phyloP scores from a whole-genome alignment of 2,113 vertebrate genomes.

The Atrichornis clamosus region DNA sequence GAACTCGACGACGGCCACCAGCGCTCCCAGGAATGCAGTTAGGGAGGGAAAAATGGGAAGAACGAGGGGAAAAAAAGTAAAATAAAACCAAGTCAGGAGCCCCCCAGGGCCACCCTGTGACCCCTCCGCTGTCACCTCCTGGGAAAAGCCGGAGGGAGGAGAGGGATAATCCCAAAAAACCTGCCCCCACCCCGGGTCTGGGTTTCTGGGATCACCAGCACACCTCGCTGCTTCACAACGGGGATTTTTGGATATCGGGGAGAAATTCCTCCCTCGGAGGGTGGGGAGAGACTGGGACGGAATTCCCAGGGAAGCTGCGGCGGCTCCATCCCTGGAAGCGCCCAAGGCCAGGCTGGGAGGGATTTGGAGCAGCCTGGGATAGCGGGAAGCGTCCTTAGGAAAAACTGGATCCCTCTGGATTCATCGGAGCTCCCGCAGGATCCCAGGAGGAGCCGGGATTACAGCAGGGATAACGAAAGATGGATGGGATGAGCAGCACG shows the following conservation, averaged over 20 bases:
- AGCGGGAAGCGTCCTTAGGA: background rate
- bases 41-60: no score
- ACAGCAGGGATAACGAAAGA: background rate
- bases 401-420: no score
- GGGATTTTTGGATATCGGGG: background rate
- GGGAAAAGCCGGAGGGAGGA: background rate
- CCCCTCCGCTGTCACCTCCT: background rate
- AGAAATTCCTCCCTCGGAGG: background rate
- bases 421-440: no score
- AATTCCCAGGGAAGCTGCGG: background rate
- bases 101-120: rapidly evolving
- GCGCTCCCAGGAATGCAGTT: background rate
- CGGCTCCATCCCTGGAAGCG: background rate
- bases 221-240: background rate
- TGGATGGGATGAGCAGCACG: rapidly evolving
- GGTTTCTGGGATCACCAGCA: rapidly evolving
- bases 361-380: background rate
- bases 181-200: rapidly evolving
- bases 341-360: background rate
- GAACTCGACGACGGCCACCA: background rate
- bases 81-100: no score
- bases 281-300: background rate
- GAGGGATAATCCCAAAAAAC: background rate
- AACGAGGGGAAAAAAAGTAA: no score
- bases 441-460: no score